Conservation (phyloP, 30 jellyfish, hydroid and myxozoan genomes). For the Nemopilema nomurai region DNA sequence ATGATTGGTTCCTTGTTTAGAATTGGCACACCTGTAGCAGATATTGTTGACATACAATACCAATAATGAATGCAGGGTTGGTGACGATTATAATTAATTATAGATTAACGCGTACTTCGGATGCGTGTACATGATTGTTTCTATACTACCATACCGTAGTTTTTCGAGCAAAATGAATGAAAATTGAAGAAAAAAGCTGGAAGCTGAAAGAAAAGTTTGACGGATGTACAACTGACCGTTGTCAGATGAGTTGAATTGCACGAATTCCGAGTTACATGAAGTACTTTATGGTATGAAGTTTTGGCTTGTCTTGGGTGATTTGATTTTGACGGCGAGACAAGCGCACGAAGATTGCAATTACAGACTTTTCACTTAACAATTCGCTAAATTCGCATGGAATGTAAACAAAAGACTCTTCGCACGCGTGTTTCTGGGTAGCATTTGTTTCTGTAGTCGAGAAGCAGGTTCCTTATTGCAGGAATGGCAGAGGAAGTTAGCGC, state of each 20-base stretch:
- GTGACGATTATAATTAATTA: neutral
- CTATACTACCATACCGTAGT: neutral
- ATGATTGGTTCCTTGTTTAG: neutral
- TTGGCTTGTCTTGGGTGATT: neutral
- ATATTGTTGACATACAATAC: neutral
- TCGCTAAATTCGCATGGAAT: neutral
- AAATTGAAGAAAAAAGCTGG: neutral
- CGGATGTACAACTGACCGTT: neutral
- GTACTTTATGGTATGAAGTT: neutral
- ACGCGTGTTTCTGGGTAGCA: neutral
- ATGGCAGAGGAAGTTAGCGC: conserved; percentile 52
- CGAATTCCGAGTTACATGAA: neutral
- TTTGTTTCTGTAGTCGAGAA: neutral
- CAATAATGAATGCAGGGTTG: neutral
- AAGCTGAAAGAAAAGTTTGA: neutral
- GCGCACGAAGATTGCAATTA: neutral
- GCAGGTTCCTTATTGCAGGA: neutral
- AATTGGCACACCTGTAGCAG: neutral
- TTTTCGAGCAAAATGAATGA: no score
- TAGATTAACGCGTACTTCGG: neutral
- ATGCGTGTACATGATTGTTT: neutral
- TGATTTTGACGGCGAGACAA: neutral
- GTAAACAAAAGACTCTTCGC: neutral
- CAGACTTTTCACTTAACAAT: neutral
- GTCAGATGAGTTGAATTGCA: neutral